Conservation (phyloP, 2,113 vertebrate species). For the Paradisaea rubra region DNA sequence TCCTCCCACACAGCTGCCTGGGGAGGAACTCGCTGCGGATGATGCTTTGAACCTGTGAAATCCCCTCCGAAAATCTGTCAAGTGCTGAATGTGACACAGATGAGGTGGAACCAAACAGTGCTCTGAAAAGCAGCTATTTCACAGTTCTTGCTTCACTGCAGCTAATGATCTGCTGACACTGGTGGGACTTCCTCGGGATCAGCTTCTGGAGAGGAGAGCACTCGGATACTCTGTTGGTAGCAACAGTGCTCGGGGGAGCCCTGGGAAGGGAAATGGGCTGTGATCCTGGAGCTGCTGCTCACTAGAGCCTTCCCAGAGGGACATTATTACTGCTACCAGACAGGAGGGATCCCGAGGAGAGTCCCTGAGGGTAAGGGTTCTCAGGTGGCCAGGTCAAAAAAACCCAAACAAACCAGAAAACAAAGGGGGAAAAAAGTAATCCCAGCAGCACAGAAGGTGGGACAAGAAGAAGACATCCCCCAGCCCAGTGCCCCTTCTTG, state of each 20-base stretch:
- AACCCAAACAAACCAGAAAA: not conserved
- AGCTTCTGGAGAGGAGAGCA: constrained; percentile 6
- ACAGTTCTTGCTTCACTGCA: constrained; percentile 41
- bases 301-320: not conserved
- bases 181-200: not conserved
- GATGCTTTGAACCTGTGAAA: constrained; percentile 45
- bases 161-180: constrained; percentile 53
- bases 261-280: not conserved
- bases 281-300: constrained; percentile 12
- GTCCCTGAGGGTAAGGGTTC: not conserved
- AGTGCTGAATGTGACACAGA: constrained; percentile 40
- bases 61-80: constrained; percentile 44
- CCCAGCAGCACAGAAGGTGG: not conserved
- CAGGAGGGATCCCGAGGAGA: not conserved
- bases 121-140: constrained; percentile 19
- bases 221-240: constrained; percentile 32
- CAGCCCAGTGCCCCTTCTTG: not conserved
- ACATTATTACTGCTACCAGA: not conserved
- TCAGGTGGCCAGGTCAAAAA: not conserved
- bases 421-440: not conserved
- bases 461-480: not conserved
- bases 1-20: constrained; percentile 12
- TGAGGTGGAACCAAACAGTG: not conserved
- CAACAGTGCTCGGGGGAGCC: not conserved
- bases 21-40: constrained; percentile 13